Evolutionary conservation across 1,140 invertebrate genomes (phyloP).

Genomic region (Carposina sasakii): DNA sequence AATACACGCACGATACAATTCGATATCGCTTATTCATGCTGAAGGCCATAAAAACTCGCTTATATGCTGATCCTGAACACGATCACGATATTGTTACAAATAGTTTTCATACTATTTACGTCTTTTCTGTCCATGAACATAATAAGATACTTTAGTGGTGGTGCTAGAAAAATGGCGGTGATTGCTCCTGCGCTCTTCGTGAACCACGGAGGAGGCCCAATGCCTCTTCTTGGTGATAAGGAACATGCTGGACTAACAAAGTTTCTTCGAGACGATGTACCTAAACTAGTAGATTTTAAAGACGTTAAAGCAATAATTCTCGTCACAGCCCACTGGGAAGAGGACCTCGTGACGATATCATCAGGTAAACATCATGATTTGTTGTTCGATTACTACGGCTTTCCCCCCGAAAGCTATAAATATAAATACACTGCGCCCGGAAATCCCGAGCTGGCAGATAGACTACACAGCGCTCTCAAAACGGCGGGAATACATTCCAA

Average conservation of each 20-base stretch:
- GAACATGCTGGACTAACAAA: slow-evolving; percentile 46
- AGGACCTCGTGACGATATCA: slow-evolving; percentile 51
- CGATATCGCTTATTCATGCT: not conserved
- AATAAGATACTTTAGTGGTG: slow-evolving; percentile 44
- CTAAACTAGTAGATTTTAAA: slow-evolving; percentile 52
- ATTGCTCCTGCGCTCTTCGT: slow-evolving; percentile 61
- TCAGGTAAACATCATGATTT: slow-evolving; percentile 55
- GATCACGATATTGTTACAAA: slow-evolving; percentile 47
- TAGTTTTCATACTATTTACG: slow-evolving; percentile 57
- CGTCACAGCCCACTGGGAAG: slow-evolving; percentile 64
- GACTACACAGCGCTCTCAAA: slow-evolving; percentile 43
- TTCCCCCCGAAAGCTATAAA: slow-evolving; percentile 58
- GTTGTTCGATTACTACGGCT: slow-evolving; percentile 63
- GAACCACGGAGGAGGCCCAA: slow-evolving; percentile 60
- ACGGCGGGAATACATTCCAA: slow-evolving; percentile 46
- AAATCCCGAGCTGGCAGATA: slow-evolving; percentile 45
- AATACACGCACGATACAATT: not conserved
- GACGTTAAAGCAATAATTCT: slow-evolving; percentile 55
- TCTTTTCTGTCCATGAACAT: slow-evolving; percentile 63
- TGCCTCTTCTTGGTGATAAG: slow-evolving; percentile 56
- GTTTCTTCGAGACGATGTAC: slow-evolving; percentile 51
- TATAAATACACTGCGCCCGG: slow-evolving; percentile 58
- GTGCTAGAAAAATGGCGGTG: slow-evolving; percentile 40
- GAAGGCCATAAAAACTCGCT: not conserved
- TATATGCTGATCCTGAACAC: slow-evolving; percentile 62